Evolutionary conservation across 1,140 invertebrate species (phyloP), one percentile per base, ranked within the genome.

Genomic region (Ectropis grisescens): DNA sequence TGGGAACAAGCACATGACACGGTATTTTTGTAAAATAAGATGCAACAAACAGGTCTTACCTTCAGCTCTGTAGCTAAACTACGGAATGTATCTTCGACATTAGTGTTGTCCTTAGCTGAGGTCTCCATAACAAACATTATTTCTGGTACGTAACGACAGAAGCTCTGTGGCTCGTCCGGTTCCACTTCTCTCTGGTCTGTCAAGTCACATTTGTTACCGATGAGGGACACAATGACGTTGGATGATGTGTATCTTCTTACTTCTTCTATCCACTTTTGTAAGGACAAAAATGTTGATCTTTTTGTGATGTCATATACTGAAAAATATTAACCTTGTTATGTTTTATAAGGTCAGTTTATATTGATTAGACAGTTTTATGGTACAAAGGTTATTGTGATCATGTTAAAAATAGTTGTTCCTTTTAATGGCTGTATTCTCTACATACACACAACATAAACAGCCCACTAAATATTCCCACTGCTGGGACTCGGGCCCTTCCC

Each of bases 221-320:
- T 91, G 53, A 98, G 81, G 27, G 96, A 88, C 34, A 97, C 87
- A 22, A 95, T 87, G 10, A 97, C 93, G 82, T 95, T 93, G 12
- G 91, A 92, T 10, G 94, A 94, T 29, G 96, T 95, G 66, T 97
- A 98, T 58, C 90, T 87, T 57, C 93, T 85, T 2, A 98, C 94
- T 85, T 98, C 96, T 61, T 98, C 95, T 39, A 98, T 90, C 96
- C 96, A 98, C 67, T 93, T 88, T 68, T 93, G 89, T 33, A 97
- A 79, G 52, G 90, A 95, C 30, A 96, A 84, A 83, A 97, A 98
- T 31, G 94, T 93, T 23, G 93, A 88, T 41, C 91, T 84, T 59
- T 96, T 97, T 47, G 95, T 97, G 40, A 97, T 95, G 76, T 98
- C 96, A 84, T 97, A 98, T 31, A 96, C 95, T 91, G 74, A 48